phyloP scores from a whole-genome alignment of 2,888 invertebrate species.

The Adelognathus sp. region DNA sequence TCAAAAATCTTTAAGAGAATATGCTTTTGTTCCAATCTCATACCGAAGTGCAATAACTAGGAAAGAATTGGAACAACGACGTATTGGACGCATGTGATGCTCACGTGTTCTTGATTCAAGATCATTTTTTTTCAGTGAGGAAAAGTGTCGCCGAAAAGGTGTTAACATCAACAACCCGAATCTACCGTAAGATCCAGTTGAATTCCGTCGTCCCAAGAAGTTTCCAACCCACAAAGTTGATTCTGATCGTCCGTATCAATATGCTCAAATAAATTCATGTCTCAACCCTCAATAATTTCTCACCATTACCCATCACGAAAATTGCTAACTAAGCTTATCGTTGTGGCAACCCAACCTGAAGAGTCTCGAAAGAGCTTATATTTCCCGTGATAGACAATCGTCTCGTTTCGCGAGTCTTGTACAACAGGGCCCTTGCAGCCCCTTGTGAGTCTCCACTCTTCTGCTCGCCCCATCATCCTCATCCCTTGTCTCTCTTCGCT shows the following conservation, averaged over 20 bases:
- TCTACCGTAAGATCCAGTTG: no score
- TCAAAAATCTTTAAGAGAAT: no score
- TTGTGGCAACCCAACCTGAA: slow-evolving; percentile 60
- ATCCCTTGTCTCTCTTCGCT: slow-evolving; percentile 51
- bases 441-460: slow-evolving; percentile 16
- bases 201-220: no score
- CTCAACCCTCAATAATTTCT: not conserved
- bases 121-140: no score
- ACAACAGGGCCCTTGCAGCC: not conserved
- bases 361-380: slow-evolving; percentile 76
- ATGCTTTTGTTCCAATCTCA: no score
- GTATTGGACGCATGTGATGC: no score
- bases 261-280: not conserved
- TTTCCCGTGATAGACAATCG: slow-evolving; percentile 72
- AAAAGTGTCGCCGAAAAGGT: no score
- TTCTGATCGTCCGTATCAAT: not conserved
- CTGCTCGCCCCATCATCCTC: slow-evolving; percentile 15
- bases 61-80: no score
- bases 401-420: slow-evolving; percentile 44
- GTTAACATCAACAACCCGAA: no score
- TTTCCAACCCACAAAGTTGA: no score
- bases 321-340: slow-evolving; percentile 21
- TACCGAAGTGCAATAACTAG: no score
- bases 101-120: no score
- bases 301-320: not conserved